Conservation (phyloP, 2,888 invertebrate genomes). For the Chrysolina haemoptera region DNA sequence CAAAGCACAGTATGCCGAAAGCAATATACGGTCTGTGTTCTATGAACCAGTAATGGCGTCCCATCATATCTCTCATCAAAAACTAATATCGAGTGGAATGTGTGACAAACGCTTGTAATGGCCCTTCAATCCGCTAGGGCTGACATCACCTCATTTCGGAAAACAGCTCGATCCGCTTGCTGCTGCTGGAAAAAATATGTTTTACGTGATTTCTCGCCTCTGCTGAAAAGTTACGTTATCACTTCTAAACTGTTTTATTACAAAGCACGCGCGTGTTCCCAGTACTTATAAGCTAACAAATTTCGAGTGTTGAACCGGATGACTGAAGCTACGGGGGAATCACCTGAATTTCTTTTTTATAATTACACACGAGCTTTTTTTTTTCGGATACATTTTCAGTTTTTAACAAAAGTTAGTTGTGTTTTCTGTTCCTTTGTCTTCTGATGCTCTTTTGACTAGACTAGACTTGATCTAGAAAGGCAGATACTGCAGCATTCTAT, state of each 20-base stretch:
- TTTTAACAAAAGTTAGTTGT: too few species aligned
- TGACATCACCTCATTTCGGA: conserved; percentile 16
- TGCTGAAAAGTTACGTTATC: conserved; percentile 28
- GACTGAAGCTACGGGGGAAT: background rate
- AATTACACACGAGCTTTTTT: too few species aligned
- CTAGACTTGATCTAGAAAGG: too few species aligned
- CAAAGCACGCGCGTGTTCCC: conserved; percentile 20
- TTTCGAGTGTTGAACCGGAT: conserved; percentile 11
- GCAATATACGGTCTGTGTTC: background rate
- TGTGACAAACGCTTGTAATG: background rate
- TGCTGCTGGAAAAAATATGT: conserved; percentile 25
- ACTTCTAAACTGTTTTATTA: conserved; percentile 26
- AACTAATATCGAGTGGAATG: conserved; percentile 5
- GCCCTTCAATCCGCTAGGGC: conserved; percentile 9
- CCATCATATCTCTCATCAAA: conserved; percentile 5
- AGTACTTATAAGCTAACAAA: conserved; percentile 21
- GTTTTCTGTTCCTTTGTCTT: too few species aligned
- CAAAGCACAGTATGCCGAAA: too few species aligned
- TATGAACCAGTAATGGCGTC: background rate
- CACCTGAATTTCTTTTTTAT: background rate
- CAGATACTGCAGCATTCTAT: too few species aligned
- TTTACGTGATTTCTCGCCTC: conserved; percentile 28
- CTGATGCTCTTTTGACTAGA: too few species aligned
- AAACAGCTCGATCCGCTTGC: conserved; percentile 26
- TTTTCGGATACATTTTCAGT: too few species aligned